Evolutionary conservation across 2,113 vertebrate genomes (phyloP).

Genomic region (Callochromis pleurospilus): DNA sequence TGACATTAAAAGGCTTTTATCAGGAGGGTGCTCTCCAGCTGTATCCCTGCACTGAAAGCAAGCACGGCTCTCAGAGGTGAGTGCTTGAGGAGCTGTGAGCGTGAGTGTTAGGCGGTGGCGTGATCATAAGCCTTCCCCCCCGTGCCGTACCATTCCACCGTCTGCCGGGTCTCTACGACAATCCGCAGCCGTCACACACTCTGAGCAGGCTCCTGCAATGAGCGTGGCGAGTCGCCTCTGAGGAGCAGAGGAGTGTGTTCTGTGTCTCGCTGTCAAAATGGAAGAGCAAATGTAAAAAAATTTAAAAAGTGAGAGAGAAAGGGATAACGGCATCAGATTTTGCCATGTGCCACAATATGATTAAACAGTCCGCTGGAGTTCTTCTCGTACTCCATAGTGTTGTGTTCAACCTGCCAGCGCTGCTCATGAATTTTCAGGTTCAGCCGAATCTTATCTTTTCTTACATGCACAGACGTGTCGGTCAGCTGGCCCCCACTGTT

Average conservation of each 20-base stretch:
- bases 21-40: background rate
- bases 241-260: background rate
- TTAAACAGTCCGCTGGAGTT: conserved; percentile 13
- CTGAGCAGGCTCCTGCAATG: conserved; percentile 28
- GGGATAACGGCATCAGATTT: background rate
- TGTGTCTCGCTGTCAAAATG: conserved; percentile 2
- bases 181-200: conserved; percentile 23
- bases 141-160: background rate
- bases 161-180: background rate
- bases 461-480: background rate
- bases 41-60: background rate
- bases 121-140: background rate
- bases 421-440: background rate
- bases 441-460: background rate
- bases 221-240: conserved; percentile 3
- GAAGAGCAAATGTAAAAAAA: background rate
- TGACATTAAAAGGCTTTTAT: conserved; percentile 71
- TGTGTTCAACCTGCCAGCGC: background rate
- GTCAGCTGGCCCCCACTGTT: background rate
- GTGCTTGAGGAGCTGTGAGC: background rate
- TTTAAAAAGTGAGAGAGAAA: background rate
- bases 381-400: background rate
- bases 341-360: background rate
- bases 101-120: background rate
- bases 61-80: background rate